These are phyloP conservation scores for Oreocharis arfaki DNA, from an alignment of 2,113 vertebrate genomes.

Conservation along the genomic window DNA sequence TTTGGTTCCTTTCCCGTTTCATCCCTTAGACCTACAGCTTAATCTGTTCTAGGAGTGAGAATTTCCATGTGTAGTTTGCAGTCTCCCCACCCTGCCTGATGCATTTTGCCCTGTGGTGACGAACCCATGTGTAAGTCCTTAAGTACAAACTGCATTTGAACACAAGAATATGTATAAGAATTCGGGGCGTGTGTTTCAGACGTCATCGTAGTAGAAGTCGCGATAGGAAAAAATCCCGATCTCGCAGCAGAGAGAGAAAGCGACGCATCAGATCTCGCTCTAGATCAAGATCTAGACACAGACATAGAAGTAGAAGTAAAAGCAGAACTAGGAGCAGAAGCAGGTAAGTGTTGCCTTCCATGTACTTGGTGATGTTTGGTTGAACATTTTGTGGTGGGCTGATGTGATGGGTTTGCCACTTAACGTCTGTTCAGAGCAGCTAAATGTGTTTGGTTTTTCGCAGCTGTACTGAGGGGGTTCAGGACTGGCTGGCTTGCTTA, in stretches of 20 bases:
- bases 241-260: constrained; percentile 89
- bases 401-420: not conserved
- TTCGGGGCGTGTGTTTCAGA: constrained; percentile 65
- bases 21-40: not conserved
- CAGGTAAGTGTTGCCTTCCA: constrained; percentile 70
- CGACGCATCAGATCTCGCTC: constrained; percentile 85
- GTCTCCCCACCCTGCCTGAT: not conserved
- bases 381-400: rapidly evolving
- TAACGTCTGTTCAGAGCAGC: not conserved
- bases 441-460: not conserved
- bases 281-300: constrained; percentile 87
- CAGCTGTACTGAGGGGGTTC: not conserved
- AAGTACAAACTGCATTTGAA: not conserved
- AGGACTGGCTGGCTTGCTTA: not conserved
- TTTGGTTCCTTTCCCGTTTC: not conserved
- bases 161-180: not conserved
- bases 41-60: not conserved
- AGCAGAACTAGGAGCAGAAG: constrained; percentile 92
- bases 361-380: rapidly evolving
- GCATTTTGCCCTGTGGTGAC: not conserved
- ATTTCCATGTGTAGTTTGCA: not conserved
- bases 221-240: constrained; percentile 85
- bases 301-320: constrained; percentile 85
- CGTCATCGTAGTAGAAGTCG: constrained; percentile 89
- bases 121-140: not conserved